Evolutionary conservation across 2,888 invertebrate species (phyloP).

Genomic region (Dicroscelio sp.): DNA sequence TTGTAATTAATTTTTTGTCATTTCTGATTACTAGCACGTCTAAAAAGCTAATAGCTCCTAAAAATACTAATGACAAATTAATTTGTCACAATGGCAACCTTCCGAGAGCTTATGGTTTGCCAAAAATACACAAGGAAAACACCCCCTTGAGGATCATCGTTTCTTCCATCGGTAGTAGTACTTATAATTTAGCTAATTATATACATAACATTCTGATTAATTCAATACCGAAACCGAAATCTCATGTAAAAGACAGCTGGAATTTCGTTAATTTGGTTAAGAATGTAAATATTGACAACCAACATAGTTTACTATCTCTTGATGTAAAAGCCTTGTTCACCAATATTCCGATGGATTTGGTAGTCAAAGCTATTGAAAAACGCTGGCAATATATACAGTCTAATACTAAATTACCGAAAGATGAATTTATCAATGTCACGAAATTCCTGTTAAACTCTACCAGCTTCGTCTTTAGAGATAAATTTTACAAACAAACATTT

Average conservation of each 20-base stretch:
- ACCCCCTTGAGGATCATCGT: conserved; percentile 25
- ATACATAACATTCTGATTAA: conserved; percentile 43
- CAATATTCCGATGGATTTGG: conserved; percentile 67
- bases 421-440: not conserved
- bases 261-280: not conserved
- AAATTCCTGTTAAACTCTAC: conserved; percentile 11
- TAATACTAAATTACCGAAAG: not conserved
- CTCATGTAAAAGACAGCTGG: conserved; percentile 29
- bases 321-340: conserved; percentile 77
- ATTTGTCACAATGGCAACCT: conserved; percentile 54
- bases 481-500: conserved; percentile 67
- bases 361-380: conserved; percentile 28
- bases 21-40: not conserved
- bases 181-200: conserved; percentile 37
- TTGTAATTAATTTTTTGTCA: not conserved
- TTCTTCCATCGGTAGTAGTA: conserved; percentile 22
- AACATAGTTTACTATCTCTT: conserved; percentile 32
- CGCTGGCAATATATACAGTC: conserved; percentile 18
- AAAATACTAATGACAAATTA: not conserved
- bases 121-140: conserved; percentile 33
- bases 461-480: conserved; percentile 38
- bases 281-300: not conserved
- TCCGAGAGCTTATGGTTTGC: conserved; percentile 46
- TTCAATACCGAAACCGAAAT: conserved; percentile 21
- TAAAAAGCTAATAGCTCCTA: conserved; percentile 5